These are phyloP conservation scores for Daboia siamensis DNA, from an alignment of 2,113 vertebrate genomes.

Conservation along the genomic window DNA sequence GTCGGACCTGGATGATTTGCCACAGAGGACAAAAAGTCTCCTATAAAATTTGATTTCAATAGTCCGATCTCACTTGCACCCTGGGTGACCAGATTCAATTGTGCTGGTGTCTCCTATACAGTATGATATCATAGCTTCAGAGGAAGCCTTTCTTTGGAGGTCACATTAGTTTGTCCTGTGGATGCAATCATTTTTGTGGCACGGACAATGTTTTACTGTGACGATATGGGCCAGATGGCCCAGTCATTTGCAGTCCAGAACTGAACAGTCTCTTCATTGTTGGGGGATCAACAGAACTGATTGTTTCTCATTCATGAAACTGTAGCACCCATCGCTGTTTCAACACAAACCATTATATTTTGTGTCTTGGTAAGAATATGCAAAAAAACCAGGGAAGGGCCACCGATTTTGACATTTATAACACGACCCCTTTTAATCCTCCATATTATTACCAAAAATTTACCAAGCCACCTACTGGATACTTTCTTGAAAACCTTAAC, in stretches of 20 bases:
- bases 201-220: conserved; percentile 86
- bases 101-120: conserved; percentile 77
- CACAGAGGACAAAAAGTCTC: conserved; percentile 78
- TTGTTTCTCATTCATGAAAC: conserved; percentile 77
- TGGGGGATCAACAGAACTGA: conserved; percentile 74
- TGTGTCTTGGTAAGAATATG: conserved; percentile 65
- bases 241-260: conserved; percentile 75
- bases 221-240: conserved; percentile 82
- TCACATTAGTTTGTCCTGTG: conserved; percentile 80
- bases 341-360: conserved; percentile 76
- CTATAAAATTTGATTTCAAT: conserved; percentile 77
- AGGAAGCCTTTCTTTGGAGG: conserved; percentile 81
- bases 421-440: not conserved
- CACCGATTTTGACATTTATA: conserved; percentile 35
- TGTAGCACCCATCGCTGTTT: conserved; percentile 73
- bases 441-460: not conserved
- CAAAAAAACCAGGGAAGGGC: conserved; percentile 60
- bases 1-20: conserved; percentile 76
- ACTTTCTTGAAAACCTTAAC: not conserved
- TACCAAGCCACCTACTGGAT: not conserved
- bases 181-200: conserved; percentile 83
- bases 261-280: conserved; percentile 76
- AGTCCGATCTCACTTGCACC: conserved; percentile 81
- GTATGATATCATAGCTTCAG: conserved; percentile 85
- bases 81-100: conserved; percentile 81